Evolutionary conservation across 1,140 invertebrate genomes (phyloP), one percentile per base, ranked within the genome.

Genomic region (Drosophila novamexicana): DNA sequence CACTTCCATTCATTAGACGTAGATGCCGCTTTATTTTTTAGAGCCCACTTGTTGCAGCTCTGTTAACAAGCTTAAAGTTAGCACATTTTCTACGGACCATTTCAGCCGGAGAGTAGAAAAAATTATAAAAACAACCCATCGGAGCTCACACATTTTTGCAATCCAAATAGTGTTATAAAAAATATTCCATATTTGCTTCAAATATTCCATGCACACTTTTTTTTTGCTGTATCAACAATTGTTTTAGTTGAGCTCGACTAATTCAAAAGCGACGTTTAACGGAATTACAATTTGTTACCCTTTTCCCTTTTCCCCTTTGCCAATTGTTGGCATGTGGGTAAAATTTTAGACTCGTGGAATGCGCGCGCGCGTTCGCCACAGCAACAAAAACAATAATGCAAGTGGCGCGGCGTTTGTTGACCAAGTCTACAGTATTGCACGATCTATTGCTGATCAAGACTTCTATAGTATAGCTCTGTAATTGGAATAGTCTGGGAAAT

Each of bases 401-500:
- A 70, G 18, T 57, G 58, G n/a, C 32, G 44, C 37, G 53, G 18
- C 53, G n/a, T 59, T 50, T 75, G 66, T 78, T 78, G 71, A 74
- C 75, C 71, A 78, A 75, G 75, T 78, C 76, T 39, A 71, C 57
- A 70, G 32, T 45, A 57, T 39, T 39, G 10, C 47, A 37, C 49
- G 59, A 74, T 68, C 71, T 68, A 53, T 50, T 42, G 64, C 65
- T 68, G 71, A 74, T 74, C 71, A 56, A 39, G 36, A 44, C 44
- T 9, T 29, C 14, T 47, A 73, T 73, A 69, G 50, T 68, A 74
- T 68, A 74, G 42, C 42, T 12, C 49, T 62, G 50, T 62, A 62
- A 67, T 77, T 77, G 61, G 58, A 62, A 70, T 74, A 50, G 75
- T 84, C 75, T 79, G 71, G 57, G 57, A 68, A 68, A 62, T 69